A percentile compares a stretch with the other conserved stretches of the same genome.
Conservation (phyloP, 2,113 vertebrate genomes). For the Siphamia tubifer region DNA sequence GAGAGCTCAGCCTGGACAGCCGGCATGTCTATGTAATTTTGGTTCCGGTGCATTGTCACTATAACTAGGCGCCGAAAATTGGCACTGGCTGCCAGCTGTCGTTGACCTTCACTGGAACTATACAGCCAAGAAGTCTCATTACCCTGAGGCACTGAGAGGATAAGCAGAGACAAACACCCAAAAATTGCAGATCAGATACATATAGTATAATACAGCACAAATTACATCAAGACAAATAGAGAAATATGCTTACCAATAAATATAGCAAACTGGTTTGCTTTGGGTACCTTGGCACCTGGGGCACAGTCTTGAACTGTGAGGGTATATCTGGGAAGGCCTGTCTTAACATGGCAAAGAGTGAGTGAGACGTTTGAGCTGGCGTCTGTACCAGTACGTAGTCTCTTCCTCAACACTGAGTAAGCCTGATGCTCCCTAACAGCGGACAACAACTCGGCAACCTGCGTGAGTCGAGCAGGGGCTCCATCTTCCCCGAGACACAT, state of each 20-base stretch:
- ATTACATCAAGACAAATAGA: background rate
- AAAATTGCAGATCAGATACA: background rate
- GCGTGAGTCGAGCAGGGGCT: slow-evolving; percentile 79
- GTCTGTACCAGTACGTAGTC: slow-evolving; percentile 81
- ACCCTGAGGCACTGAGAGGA: slow-evolving; percentile 89
- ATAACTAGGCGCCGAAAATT: slow-evolving; percentile 88
- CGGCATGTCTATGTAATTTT: slow-evolving; percentile 89
- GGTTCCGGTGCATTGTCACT: slow-evolving; percentile 91
- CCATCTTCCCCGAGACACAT: slow-evolving; percentile 88
- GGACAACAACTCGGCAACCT: slow-evolving; percentile 75
- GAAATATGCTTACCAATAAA: slow-evolving; percentile 88
- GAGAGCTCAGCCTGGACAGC: slow-evolving; percentile 91
- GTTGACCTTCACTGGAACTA: slow-evolving; percentile 87
- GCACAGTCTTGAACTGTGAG: slow-evolving; percentile 89
- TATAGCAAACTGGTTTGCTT: slow-evolving; percentile 89
- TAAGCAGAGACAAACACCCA: background rate
- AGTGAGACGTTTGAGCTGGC: slow-evolving; percentile 72
- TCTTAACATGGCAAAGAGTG: slow-evolving; percentile 85
- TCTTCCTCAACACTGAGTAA: slow-evolving; percentile 87
- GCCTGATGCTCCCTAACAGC: slow-evolving; percentile 88
- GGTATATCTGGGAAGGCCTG: slow-evolving; percentile 87
- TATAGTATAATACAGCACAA: background rate
- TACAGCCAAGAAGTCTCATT: slow-evolving; percentile 96
- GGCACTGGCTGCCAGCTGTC: slow-evolving; percentile 86
- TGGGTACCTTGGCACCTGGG: slow-evolving; percentile 80